Percentiles rank a stretch among this genome's conserved stretches.
phyloP scores from a whole-genome alignment of 2,113 vertebrate species.

The Percina caprodes region DNA sequence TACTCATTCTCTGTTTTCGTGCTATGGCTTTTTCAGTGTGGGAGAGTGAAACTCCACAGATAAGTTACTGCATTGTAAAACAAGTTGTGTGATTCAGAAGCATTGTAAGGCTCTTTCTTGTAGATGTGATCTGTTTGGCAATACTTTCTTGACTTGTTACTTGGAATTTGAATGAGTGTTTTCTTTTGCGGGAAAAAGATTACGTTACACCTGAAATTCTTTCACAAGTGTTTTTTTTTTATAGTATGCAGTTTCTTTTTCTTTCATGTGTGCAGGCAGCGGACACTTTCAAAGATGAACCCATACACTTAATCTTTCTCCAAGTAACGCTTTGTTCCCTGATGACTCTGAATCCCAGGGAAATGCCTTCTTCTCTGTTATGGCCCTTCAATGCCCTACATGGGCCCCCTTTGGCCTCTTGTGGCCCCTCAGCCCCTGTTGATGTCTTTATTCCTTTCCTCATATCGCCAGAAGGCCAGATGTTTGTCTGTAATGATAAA shows the following conservation, averaged over 20 bases:
- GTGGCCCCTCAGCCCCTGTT: constrained; percentile 53
- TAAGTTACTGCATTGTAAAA: background rate
- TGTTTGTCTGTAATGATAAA: constrained; percentile 73
- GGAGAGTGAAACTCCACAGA: constrained; percentile 5
- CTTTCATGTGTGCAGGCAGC: background rate
- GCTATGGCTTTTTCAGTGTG: constrained; percentile 7
- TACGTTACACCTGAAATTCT: background rate
- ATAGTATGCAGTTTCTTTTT: background rate
- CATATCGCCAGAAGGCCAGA: constrained; percentile 69
- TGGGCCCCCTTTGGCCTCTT: constrained; percentile 63
- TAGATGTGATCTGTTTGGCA: background rate
- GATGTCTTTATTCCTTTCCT: constrained; percentile 75
- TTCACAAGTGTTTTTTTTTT: background rate
- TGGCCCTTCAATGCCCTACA: constrained; percentile 54
- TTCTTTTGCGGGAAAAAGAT: background rate
- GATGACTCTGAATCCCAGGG: constrained; percentile 35
- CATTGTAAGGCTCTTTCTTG: background rate
- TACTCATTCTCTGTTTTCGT: background rate
- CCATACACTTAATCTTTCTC: constrained; percentile 17
- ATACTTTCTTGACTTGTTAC: background rate
- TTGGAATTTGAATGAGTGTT: background rate
- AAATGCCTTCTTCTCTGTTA: constrained; percentile 37
- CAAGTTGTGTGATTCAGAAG: background rate
- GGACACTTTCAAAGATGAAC: constrained; percentile 23
- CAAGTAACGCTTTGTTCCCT: constrained; percentile 45